A percentile compares a stretch with the other conserved stretches of the same genome.
phyloP scores from a whole-genome alignment of 2,888 invertebrate species.

The Tupiocoris notatus region DNA sequence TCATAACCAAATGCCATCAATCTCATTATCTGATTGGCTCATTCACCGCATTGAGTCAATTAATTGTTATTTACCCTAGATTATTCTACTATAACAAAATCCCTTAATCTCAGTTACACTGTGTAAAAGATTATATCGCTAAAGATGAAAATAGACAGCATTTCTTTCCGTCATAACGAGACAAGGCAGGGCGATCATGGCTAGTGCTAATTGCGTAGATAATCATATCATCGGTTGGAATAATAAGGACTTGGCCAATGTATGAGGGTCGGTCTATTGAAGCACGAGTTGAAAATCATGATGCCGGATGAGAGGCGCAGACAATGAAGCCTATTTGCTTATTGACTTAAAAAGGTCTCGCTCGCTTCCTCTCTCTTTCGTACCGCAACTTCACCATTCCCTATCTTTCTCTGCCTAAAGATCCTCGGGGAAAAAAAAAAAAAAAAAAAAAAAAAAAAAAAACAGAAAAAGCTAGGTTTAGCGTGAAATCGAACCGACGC shows the following conservation, averaged over 20 bases:
- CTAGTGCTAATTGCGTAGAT: background rate
- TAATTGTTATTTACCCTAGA: too few relatives aligned
- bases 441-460: slow-evolving; percentile 39
- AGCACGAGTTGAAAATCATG: slow-evolving; percentile 11
- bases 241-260: background rate
- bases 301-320: slow-evolving; percentile 20
- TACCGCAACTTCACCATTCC: too few relatives aligned
- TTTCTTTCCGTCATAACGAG: too few relatives aligned
- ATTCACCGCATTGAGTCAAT: too few relatives aligned
- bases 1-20: too few relatives aligned
- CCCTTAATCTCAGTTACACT: too few relatives aligned
- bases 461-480: slow-evolving; percentile 43
- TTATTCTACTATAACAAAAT: too few relatives aligned
- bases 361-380: background rate
- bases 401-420: slow-evolving; percentile 4
- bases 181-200: too few relatives aligned
- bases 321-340: slow-evolving; percentile 40
- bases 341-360: slow-evolving; percentile 30
- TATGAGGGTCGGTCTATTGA: background rate
- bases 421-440: slow-evolving; percentile 26
- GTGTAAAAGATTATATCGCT: too few relatives aligned
- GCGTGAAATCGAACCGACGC: slow-evolving; percentile 41
- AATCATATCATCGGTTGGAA: background rate
- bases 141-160: too few relatives aligned
- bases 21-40: too few relatives aligned